These are phyloP conservation scores for Anneissia japonica DNA, from an alignment of 35 echinoderm and acorn worm genomes.

Conservation along the genomic window DNA sequence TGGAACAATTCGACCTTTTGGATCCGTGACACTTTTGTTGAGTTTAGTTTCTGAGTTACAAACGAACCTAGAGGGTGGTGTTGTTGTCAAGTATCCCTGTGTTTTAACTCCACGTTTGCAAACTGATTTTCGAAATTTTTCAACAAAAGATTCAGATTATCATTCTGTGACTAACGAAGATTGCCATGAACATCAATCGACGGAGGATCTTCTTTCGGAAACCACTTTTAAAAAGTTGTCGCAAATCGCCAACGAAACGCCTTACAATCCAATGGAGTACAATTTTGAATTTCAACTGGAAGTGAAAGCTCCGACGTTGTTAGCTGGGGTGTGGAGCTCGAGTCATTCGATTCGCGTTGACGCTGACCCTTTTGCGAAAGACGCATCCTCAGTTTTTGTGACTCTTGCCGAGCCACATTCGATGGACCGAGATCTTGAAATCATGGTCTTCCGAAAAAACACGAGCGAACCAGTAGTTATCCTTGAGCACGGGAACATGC, in stretches of 20 bases:
- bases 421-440: constrained; percentile 76
- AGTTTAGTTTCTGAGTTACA: constrained; percentile 74
- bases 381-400: constrained; percentile 93
- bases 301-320: constrained; percentile 72
- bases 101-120: constrained; percentile 80
- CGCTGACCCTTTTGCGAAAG: constrained; percentile 90
- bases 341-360: constrained; percentile 91
- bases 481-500: constrained; percentile 92
- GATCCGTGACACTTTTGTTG: constrained; percentile 65
- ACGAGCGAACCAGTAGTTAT: constrained; percentile 82
- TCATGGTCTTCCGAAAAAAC: constrained; percentile 66
- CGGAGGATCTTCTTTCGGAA: not conserved
- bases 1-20: constrained; percentile 87
- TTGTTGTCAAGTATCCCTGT: constrained; percentile 44
- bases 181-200: not conserved
- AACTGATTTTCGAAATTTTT: not conserved
- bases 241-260: constrained; percentile 62
- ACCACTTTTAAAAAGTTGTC: not conserved
- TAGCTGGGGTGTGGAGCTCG: constrained; percentile 78
- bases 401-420: constrained; percentile 89
- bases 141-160: not conserved
- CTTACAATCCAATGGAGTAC: constrained; percentile 52
- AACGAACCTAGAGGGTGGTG: constrained; percentile 43
- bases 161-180: not conserved
- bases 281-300: constrained; percentile 97